phyloP scores from a whole-genome alignment of 2,797 vertebrate genomes.

The Danio kyathit region DNA sequence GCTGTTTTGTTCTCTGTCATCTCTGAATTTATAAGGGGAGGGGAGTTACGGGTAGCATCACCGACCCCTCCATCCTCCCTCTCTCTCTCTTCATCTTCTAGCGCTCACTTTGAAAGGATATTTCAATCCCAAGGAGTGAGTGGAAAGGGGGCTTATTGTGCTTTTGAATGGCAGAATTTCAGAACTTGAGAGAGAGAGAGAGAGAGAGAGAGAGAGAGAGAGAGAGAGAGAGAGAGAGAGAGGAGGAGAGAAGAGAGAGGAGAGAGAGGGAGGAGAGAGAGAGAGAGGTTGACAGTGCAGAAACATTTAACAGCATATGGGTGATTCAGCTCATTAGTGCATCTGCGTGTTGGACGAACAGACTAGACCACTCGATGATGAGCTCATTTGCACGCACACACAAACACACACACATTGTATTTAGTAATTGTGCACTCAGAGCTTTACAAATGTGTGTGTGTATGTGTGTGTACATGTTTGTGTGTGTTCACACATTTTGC shows the following conservation, averaged over 20 bases:
- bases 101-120: constrained; percentile 70
- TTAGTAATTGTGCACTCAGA: constrained; percentile 10
- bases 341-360: background rate
- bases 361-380: background rate
- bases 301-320: constrained; percentile 12
- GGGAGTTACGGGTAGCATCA: background rate
- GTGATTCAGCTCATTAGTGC: constrained; percentile 30
- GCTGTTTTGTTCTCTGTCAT: background rate
- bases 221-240: background rate
- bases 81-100: constrained; percentile 74
- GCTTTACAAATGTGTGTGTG: constrained; percentile 1
- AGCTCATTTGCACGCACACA: constrained; percentile 10
- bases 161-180: constrained; percentile 88
- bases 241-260: too few relatives aligned
- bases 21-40: background rate
- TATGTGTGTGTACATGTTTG: background rate
- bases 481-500: constrained; percentile 21
- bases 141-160: constrained; percentile 80
- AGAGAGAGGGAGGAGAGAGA: background rate
- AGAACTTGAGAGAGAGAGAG: constrained; percentile 74
- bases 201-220: too few relatives aligned
- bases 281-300: background rate
- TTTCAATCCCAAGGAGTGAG: constrained; percentile 58
- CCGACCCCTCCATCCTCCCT: background rate
- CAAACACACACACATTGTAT: background rate